These are phyloP conservation scores for Dioctria rufipes DNA, from an alignment of 2,888 invertebrate species.

Conservation along the genomic window DNA sequence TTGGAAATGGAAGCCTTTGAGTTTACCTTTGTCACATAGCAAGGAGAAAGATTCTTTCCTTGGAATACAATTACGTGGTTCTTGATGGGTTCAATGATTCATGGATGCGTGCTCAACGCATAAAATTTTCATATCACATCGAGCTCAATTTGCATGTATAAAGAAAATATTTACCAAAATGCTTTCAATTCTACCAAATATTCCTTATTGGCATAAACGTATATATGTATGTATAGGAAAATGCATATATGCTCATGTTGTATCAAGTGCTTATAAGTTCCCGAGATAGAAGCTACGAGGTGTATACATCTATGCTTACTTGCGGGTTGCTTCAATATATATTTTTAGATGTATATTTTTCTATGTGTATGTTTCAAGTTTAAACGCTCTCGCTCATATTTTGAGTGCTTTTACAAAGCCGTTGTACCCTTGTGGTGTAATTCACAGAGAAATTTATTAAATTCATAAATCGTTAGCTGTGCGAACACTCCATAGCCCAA, in stretches of 20 bases:
- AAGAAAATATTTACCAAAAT: not conserved
- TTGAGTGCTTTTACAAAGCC: not conserved
- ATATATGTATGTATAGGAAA: not conserved
- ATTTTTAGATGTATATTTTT: too few relatives aligned
- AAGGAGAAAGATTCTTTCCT: not conserved
- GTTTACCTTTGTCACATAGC: constrained; percentile 22
- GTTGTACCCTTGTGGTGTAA: constrained; percentile 29
- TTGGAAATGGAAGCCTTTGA: constrained; percentile 31
- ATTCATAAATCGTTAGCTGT: constrained; percentile 54
- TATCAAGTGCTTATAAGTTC: constrained; percentile 10
- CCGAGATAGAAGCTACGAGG: not conserved
- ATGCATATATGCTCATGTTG: not conserved
- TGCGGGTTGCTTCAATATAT: not conserved
- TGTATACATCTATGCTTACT: constrained; percentile 1
- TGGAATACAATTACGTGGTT: constrained; percentile 12
- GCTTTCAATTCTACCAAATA: not conserved
- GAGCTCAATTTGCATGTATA: constrained; percentile 32
- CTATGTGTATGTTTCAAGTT: not conserved
- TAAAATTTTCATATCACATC: constrained; percentile 40
- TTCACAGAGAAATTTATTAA: constrained; percentile 54
- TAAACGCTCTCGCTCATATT: not conserved
- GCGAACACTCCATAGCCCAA: constrained; percentile 46
- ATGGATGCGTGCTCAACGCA: constrained; percentile 23
- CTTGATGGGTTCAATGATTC: constrained; percentile 22
- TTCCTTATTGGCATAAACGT: constrained; percentile 2